Evolutionary conservation across 2,888 invertebrate species (phyloP), one percentile per base, ranked within the genome.

Genomic region (Fragum whitleyi): DNA sequence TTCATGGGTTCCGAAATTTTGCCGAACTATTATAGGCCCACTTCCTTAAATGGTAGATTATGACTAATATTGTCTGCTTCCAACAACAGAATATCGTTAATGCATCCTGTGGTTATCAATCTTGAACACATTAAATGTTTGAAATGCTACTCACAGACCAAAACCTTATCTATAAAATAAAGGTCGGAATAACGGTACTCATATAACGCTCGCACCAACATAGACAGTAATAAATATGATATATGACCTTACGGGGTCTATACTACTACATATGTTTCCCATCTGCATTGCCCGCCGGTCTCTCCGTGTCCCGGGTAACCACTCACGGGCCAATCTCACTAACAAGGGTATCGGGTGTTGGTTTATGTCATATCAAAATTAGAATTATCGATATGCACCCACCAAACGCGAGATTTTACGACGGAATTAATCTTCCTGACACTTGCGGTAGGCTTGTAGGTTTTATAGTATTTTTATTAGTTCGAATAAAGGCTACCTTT

Each of bases 321-420:
- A 65, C 65, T 65, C 42, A n/a, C 39, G 0, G 42, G 42, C 23
- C 16, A 42, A 65, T 61, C 42, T 26, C 42, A 1, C 21, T 2
- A 42, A 65, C 65, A 65, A 65, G 42, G 65, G 42, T 65, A 65
- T 65, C 65, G 36, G 36, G 65, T 65, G 65, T 42, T 6, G 36
- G 65, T 65, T 65, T 65, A 65, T 65, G 65, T 65, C 65, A 65
- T 65, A 65, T 65, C 65, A 65, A 42, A 65, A 65, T 65, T 65
- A 26, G 26, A 42, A 5, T 65, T 65, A 65, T 65, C 65, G 65
- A 65, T 36, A 42, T 65, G 65, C 65, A 65, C 65, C 65, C 65
- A 19, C 9, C 1, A 36, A 36, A 14, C 47, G 47, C 23, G 65
- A 65, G 23, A 23, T 65, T 65, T 65, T 42, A 65, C 42, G 65